phyloP scores from a whole-genome alignment of 2,797 vertebrate genomes.

The Aplochiton taeniatus region DNA sequence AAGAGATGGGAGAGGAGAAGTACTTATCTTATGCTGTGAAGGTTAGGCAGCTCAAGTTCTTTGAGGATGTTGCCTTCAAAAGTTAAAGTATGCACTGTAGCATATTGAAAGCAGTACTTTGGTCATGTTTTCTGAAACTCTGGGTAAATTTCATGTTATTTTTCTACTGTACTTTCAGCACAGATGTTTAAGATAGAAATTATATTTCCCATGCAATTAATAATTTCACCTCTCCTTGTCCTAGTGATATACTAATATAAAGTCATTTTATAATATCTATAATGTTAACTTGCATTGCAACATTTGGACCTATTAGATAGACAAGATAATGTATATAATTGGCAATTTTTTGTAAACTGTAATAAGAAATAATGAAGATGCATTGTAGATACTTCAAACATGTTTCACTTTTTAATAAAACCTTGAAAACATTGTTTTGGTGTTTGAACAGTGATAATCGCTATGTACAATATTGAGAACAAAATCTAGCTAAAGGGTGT shows the following conservation, averaged over 20 bases:
- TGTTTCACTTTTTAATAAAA: constrained; percentile 49
- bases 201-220: constrained; percentile 33
- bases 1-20: constrained; percentile 89
- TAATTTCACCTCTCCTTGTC: constrained; percentile 10
- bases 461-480: no score
- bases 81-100: constrained; percentile 40
- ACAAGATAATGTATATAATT: constrained; percentile 9
- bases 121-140: no score
- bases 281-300: constrained; percentile 26
- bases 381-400: constrained; percentile 48
- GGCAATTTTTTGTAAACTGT: constrained; percentile 25
- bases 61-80: constrained; percentile 85
- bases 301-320: constrained; percentile 17
- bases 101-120: neutral
- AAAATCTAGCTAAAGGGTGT: no score
- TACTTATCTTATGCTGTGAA: constrained; percentile 85
- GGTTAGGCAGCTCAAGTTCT: constrained; percentile 93
- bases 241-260: constrained; percentile 13
- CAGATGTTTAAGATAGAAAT: constrained; percentile 22
- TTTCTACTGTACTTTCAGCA: constrained; percentile 18
- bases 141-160: neutral
- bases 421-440: neutral
- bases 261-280: constrained; percentile 24
- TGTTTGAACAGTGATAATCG: neutral
- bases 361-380: constrained; percentile 37